These are phyloP conservation scores for Thyatira batis DNA, from an alignment of 2,888 invertebrate genomes.

Conservation along the genomic window DNA sequence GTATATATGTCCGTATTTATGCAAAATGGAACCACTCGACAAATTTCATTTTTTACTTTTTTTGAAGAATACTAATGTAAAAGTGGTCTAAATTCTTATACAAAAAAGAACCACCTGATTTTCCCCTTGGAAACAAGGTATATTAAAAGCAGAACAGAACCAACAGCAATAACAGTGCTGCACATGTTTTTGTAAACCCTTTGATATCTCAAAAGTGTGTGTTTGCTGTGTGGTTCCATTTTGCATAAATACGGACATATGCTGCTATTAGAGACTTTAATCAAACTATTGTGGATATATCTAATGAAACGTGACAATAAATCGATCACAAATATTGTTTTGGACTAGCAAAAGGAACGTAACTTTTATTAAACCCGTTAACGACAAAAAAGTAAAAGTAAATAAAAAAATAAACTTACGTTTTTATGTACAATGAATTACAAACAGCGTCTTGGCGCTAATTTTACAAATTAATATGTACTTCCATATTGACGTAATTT, in stretches of 20 bases:
- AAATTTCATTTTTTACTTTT: too few relatives aligned
- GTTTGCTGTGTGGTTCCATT: too few relatives aligned
- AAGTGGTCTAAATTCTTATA: too few relatives aligned
- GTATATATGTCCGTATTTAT: too few relatives aligned
- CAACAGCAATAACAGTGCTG: too few relatives aligned
- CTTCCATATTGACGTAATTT: constrained; percentile 30
- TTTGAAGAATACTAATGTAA: too few relatives aligned
- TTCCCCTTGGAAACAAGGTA: too few relatives aligned
- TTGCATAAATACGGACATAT: constrained; percentile 24
- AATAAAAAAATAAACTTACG: constrained; percentile 43
- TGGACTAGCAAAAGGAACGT: constrained; percentile 62
- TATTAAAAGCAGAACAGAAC: too few relatives aligned
- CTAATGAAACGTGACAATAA: constrained; percentile 23
- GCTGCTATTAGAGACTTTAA: constrained; percentile 18
- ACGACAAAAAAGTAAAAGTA: constrained; percentile 37
- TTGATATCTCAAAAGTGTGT: too few relatives aligned
- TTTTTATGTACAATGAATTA: constrained; percentile 32
- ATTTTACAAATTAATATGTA: constrained; percentile 27
- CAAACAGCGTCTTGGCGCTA: constrained; percentile 34
- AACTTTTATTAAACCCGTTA: constrained; percentile 45
- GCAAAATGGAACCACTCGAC: too few relatives aligned
- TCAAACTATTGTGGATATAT: constrained; percentile 9
- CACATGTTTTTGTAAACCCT: too few relatives aligned
- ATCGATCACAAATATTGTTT: constrained; percentile 29
- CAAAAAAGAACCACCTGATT: too few relatives aligned